These are phyloP conservation scores for Drosophila bocqueti DNA, from an alignment of 1,140 invertebrate species.

Conservation along the genomic window DNA sequence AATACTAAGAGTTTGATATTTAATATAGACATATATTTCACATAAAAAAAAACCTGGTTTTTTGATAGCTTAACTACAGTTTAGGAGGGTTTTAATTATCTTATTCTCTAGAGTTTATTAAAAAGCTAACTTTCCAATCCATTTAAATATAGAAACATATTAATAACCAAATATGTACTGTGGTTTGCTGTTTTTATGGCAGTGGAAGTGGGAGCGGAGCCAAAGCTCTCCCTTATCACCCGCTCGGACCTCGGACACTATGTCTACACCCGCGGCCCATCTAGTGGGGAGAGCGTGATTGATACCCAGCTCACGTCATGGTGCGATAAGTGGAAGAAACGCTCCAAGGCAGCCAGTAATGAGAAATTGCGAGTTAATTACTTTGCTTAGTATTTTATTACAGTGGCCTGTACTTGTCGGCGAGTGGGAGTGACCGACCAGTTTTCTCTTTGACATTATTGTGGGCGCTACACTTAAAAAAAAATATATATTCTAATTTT, in stretches of 20 bases:
- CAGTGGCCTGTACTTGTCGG: neutral
- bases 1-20: neutral
- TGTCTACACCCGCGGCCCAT: neutral
- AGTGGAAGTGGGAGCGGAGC: slow-evolving; percentile 9
- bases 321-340: neutral
- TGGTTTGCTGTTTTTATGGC: neutral
- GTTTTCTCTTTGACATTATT: neutral
- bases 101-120: too few species aligned
- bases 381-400: slow-evolving; percentile 4
- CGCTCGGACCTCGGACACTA: neutral
- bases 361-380: slow-evolving; percentile 22
- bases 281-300: slow-evolving; percentile 46
- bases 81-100: neutral
- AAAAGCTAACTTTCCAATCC: too few species aligned
- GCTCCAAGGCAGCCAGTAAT: slow-evolving; percentile 7
- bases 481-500: neutral
- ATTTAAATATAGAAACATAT: neutral
- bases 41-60: too few species aligned
- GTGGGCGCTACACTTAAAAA: neutral
- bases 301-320: slow-evolving; percentile 37
- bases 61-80: too few species aligned
- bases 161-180: neutral
- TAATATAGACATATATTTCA: neutral
- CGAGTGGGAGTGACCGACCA: slow-evolving; percentile 6
- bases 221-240: slow-evolving; percentile 50